A percentile compares a stretch with the other conserved stretches of the same genome.
Evolutionary conservation across 2,888 invertebrate species (phyloP).

Genomic region (Tetranychus truncatus): DNA sequence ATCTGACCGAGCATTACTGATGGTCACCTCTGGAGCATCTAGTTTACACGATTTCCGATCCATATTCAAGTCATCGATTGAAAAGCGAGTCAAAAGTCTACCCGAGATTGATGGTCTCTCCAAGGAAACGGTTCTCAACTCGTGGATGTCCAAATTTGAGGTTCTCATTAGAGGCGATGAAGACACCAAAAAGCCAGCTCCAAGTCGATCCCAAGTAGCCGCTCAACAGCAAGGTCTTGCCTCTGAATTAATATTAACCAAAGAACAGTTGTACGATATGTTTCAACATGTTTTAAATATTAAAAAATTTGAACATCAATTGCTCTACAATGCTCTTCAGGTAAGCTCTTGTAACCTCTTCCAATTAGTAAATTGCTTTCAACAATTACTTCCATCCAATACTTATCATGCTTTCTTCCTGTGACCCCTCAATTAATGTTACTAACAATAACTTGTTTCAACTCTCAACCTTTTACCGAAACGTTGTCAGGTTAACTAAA

Average conservation of each 20-base stretch:
- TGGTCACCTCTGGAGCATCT: constrained; percentile 94
- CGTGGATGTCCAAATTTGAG: constrained; percentile 99
- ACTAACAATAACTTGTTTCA: too few species aligned
- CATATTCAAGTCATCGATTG: constrained; percentile 92
- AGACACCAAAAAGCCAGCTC: constrained; percentile 29
- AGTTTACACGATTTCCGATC: constrained; percentile 96
- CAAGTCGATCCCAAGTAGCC: constrained; percentile 41
- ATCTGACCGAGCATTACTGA: constrained; percentile 82
- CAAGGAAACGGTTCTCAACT: constrained; percentile 93
- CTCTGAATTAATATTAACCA: constrained; percentile 77
- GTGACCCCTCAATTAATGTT: too few species aligned
- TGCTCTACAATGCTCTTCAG: constrained; percentile 92
- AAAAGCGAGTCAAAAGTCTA: constrained; percentile 88
- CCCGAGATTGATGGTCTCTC: constrained; percentile 98
- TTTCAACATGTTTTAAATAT: constrained; percentile 96
- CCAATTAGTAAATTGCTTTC: background rate
- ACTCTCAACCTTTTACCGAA: too few species aligned
- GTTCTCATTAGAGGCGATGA: constrained; percentile 59
- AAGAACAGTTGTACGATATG: constrained; percentile 99
- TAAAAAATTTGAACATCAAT: constrained; percentile 98
- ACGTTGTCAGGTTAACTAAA: too few species aligned
- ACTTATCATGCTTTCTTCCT: too few species aligned
- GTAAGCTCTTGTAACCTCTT: constrained; percentile 37
- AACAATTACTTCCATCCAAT: background rate
- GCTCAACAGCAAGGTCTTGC: constrained; percentile 31